Conservation (phyloP, 2,113 vertebrate genomes). For the Ancistrus triradiatus region DNA sequence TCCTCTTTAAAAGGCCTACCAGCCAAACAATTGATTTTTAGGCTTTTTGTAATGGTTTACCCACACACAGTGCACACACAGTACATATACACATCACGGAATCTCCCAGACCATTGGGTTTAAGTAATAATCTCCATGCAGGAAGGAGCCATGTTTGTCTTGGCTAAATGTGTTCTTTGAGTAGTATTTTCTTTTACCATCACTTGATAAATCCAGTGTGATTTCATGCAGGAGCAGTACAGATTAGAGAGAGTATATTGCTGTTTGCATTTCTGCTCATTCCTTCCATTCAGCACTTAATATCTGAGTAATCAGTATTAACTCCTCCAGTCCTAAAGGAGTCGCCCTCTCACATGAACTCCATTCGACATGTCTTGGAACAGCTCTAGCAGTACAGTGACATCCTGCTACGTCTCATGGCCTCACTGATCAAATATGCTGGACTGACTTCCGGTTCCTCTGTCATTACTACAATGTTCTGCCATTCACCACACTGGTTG, state of each 20-base stretch:
- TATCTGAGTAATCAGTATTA: neutral
- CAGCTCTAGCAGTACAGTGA: constrained; percentile 87
- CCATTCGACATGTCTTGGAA: neutral
- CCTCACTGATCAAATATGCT: constrained; percentile 94
- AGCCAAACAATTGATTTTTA: constrained; percentile 61
- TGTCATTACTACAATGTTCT: constrained; percentile 93
- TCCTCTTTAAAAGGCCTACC: constrained; percentile 41
- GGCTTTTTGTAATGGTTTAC: constrained; percentile 14
- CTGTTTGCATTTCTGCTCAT: constrained; percentile 26
- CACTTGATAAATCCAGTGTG: constrained; percentile 1
- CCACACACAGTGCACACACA: constrained; percentile 41
- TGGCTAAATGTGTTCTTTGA: constrained; percentile 23
- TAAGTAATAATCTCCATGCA: constrained; percentile 51
- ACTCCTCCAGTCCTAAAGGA: neutral
- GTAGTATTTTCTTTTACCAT: constrained; percentile 31
- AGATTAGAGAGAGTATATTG: constrained; percentile 19
- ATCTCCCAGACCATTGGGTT: constrained; percentile 42
- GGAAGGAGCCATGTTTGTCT: constrained; percentile 36
- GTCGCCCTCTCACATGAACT: neutral
- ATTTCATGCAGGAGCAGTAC: constrained; percentile 2
- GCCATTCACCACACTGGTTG: constrained; percentile 94
- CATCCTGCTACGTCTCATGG: constrained; percentile 94
- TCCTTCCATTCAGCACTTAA: constrained; percentile 16
- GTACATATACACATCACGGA: constrained; percentile 38
- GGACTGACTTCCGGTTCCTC: constrained; percentile 95